Evolutionary conservation across 1,140 invertebrate species (phyloP).

Genomic region (Aphelenchoides fujianensis): DNA sequence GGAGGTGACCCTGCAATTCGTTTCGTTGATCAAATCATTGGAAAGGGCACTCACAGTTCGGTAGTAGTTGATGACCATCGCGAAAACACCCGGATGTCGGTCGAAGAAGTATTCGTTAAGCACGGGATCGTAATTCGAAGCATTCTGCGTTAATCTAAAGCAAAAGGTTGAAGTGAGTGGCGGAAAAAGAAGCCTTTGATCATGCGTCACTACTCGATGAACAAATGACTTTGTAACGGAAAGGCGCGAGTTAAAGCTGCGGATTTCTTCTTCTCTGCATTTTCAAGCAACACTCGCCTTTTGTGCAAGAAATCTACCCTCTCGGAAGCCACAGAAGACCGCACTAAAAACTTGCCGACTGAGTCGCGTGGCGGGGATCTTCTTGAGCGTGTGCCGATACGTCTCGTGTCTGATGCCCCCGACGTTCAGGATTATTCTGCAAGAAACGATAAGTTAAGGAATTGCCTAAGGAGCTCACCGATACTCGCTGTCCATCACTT

Average conservation of each 20-base stretch:
- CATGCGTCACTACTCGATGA: too few species aligned
- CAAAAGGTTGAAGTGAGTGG: background rate
- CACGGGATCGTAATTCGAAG: slow-evolving; percentile 87
- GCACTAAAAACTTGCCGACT: slow-evolving; percentile 66
- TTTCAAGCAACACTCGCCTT: too few species aligned
- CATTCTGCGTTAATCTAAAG: slow-evolving; percentile 69
- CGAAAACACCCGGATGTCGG: slow-evolving; percentile 93
- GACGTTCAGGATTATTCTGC: slow-evolving; percentile 95
- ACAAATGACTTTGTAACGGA: too few species aligned
- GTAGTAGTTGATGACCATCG: slow-evolving; percentile 81
- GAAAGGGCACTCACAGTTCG: too few species aligned
- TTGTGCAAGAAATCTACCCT: too few species aligned
- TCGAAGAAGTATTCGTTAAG: slow-evolving; percentile 97
- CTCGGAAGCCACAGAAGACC: background rate
- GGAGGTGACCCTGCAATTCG: slow-evolving; percentile 63
- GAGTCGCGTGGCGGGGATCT: slow-evolving; percentile 85
- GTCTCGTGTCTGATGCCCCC: slow-evolving; percentile 95
- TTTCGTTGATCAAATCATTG: too few species aligned
- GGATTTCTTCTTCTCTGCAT: too few species aligned
- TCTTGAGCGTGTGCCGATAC: slow-evolving; percentile 87
- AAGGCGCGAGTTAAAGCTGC: too few species aligned
- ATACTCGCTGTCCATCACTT: slow-evolving; percentile 45
- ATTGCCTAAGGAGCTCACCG: slow-evolving; percentile 42
- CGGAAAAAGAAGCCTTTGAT: background rate
- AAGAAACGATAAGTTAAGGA: background rate